phyloP scores from a whole-genome alignment of 2,888 invertebrate genomes.

The Meiosimyza platycephala region DNA sequence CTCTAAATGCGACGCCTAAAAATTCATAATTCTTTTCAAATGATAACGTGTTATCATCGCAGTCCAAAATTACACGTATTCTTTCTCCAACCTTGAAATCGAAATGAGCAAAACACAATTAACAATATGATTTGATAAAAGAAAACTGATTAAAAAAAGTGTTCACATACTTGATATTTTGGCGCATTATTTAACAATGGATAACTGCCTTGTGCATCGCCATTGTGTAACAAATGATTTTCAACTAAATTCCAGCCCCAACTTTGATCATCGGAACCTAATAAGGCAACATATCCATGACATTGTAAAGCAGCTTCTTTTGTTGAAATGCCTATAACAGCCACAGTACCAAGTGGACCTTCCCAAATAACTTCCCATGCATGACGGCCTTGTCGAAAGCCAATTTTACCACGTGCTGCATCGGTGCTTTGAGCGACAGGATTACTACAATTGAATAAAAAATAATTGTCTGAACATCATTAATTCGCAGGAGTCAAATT shows the following conservation, averaged over 20 bases:
- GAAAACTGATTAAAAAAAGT: neutral
- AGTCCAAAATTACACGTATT: constrained; percentile 96
- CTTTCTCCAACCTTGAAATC: constrained; percentile 88
- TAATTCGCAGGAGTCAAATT: no score
- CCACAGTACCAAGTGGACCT: constrained; percentile 97
- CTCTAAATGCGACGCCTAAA: constrained; percentile 96
- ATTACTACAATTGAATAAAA: constrained; percentile 72
- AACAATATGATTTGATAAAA: constrained; percentile 3
- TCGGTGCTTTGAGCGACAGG: constrained; percentile 99
- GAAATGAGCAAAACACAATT: neutral
- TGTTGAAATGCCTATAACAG: constrained; percentile 94
- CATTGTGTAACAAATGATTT: constrained; percentile 96
- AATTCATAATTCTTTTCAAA: constrained; percentile 99
- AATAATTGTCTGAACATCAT: neutral
- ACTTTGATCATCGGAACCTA: constrained; percentile 96
- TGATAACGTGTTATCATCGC: constrained; percentile 95
- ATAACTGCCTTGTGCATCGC: constrained; percentile 93
- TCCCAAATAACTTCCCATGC: constrained; percentile 99
- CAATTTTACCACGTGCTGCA: constrained; percentile 89
- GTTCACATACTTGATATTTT: constrained; percentile 86
- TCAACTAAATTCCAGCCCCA: constrained; percentile 99
- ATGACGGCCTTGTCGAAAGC: constrained; percentile 91
- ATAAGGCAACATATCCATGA: constrained; percentile 93
- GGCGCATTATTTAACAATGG: constrained; percentile 95
- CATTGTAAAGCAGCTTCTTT: constrained; percentile 94